Evolutionary conservation across 2,888 invertebrate genomes (phyloP).

Genomic region (Sinodicranocentrus sp.): DNA sequence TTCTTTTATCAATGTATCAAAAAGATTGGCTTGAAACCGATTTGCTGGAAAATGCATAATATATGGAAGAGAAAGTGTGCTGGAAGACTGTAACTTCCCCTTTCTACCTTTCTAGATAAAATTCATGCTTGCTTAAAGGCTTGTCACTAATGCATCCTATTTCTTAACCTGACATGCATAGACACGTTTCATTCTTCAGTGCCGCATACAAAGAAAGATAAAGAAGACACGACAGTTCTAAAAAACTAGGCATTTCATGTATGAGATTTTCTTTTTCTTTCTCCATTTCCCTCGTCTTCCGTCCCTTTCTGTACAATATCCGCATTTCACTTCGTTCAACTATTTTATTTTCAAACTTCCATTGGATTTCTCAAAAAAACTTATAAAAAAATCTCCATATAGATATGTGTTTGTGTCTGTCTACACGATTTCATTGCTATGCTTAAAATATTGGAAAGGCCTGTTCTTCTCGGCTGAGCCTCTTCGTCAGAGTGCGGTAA

Average conservation of each 20-base stretch:
- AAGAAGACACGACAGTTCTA: neutral
- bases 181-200: constrained; percentile 49
- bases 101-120: constrained; percentile 25
- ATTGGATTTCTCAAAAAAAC: constrained; percentile 26
- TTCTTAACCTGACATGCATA: constrained; percentile 51
- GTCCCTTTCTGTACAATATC: neutral
- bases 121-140: constrained; percentile 54
- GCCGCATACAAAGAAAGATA: too few relatives aligned
- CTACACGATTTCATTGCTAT: constrained; percentile 46
- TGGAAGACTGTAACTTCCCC: constrained; percentile 15
- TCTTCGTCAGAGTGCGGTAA: constrained; percentile 7
- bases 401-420: constrained; percentile 30
- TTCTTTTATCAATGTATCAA: constrained; percentile 24
- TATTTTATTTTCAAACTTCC: neutral
- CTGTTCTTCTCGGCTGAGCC: constrained; percentile 25
- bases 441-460: constrained; percentile 39
- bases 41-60: constrained; percentile 30
- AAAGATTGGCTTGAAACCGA: constrained; percentile 47
- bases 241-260: constrained; percentile 19
- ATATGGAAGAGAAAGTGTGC: constrained; percentile 7
- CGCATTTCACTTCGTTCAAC: constrained; percentile 10
- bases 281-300: neutral
- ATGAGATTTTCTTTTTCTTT: constrained; percentile 14
- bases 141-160: constrained; percentile 64
- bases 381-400: constrained; percentile 47